phyloP scores from a whole-genome alignment of 2,113 vertebrate species.

The Rhinopithecus roxellana region DNA sequence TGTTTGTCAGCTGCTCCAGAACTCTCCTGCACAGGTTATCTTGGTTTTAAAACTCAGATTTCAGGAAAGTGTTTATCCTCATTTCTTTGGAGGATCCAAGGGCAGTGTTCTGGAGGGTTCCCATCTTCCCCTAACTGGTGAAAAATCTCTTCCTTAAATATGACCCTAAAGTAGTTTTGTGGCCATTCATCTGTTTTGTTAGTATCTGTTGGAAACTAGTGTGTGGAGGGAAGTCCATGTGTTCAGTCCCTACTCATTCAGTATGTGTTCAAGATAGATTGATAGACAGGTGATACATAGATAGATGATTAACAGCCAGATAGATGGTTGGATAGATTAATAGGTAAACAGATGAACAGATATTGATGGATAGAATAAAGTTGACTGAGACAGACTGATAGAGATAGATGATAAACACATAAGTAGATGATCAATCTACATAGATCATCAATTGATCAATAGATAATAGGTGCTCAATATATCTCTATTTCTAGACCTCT shows the following conservation, averaged over 20 bases:
- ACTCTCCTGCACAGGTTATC: background rate
- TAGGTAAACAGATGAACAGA: background rate
- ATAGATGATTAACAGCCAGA: background rate
- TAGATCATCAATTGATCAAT: no score
- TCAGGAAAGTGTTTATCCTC: background rate
- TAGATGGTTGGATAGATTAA: background rate
- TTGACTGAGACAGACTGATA: background rate
- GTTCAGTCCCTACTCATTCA: background rate
- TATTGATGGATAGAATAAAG: background rate
- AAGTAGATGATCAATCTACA: no score
- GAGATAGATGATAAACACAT: background rate
- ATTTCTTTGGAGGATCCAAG: background rate
- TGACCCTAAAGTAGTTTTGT: background rate
- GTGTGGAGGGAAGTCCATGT: background rate
- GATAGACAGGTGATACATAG: background rate
- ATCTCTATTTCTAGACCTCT: no score
- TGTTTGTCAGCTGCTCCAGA: rapidly evolving
- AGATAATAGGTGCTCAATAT: no score
- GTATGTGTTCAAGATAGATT: background rate
- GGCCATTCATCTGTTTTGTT: background rate
- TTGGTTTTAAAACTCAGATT: background rate
- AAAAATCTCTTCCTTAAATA: background rate
- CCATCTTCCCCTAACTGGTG: rapidly evolving
- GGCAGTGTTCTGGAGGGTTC: background rate
- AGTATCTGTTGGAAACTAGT: background rate